phyloP scores from a whole-genome alignment of 2,797 vertebrate genomes.

The Mormyrops attenuatus region DNA sequence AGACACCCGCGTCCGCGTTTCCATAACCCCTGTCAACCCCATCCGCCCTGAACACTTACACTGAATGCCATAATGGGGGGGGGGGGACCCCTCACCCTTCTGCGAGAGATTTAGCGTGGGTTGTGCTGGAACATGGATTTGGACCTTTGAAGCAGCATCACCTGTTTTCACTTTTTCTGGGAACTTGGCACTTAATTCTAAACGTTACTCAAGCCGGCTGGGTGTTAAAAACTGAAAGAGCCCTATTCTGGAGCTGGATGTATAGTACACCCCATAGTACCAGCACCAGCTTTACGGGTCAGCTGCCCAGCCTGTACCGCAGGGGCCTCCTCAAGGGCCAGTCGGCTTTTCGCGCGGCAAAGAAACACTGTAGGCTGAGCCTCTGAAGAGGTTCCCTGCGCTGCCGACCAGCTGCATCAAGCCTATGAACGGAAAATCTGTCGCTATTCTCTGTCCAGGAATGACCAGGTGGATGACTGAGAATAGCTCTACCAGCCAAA shows the following conservation, averaged over 20 bases:
- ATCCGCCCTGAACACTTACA: constrained; percentile 10
- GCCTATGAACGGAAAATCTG: background rate
- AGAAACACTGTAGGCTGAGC: background rate
- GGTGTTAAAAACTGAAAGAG: background rate
- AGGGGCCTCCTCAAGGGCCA: background rate
- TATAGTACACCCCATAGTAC: background rate
- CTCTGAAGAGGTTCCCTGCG: background rate
- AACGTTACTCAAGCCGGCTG: background rate
- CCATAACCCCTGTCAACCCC: constrained; percentile 33
- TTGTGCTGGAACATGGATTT: background rate
- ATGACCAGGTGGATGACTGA: background rate
- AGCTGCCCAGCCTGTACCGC: background rate
- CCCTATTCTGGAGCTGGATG: background rate
- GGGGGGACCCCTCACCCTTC: background rate
- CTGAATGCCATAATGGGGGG: background rate
- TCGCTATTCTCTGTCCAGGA: background rate
- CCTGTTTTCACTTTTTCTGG: constrained; percentile 10
- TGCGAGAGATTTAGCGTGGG: background rate
- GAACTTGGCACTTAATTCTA: constrained; percentile 1
- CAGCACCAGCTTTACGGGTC: background rate
- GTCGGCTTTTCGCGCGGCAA: background rate
- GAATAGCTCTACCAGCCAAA: background rate
- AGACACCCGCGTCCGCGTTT: constrained; percentile 38
- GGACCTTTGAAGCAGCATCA: background rate
- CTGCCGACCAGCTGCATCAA: background rate